Evolutionary conservation across 2,113 vertebrate genomes (phyloP).

Genomic region (Vicugna pacos): DNA sequence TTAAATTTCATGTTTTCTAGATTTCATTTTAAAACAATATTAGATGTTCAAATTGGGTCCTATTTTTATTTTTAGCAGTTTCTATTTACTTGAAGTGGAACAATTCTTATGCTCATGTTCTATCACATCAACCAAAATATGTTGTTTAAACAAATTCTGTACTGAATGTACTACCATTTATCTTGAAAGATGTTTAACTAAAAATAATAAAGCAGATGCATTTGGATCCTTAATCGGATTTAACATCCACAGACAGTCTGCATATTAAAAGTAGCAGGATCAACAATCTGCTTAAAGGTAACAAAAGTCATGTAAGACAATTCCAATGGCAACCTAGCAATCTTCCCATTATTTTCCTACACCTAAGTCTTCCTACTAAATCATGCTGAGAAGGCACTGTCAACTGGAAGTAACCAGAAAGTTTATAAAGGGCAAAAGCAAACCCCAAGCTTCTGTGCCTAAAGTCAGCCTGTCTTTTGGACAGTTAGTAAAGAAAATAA

Average conservation of each 20-base stretch:
- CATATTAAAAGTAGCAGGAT: background rate
- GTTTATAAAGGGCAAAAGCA: background rate
- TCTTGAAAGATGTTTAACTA: slow-evolving; percentile 30
- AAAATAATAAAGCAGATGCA: background rate
- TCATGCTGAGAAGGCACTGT: background rate
- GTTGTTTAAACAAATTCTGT: background rate
- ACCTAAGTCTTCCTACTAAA: background rate
- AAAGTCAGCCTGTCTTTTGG: background rate
- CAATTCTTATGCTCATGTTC: background rate
- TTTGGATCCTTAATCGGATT: slow-evolving; percentile 47
- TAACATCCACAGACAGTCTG: background rate
- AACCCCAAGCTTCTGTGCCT: background rate
- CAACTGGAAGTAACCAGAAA: background rate
- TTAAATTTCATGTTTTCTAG: slow-evolving; percentile 5
- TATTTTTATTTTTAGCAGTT: slow-evolving; percentile 37
- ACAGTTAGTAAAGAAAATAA: background rate
- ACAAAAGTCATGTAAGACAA: slow-evolving; percentile 35
- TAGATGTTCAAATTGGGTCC: slow-evolving; percentile 3
- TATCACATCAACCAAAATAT: background rate
- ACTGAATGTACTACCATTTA: background rate
- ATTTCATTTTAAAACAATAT: background rate
- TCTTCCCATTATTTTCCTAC: background rate
- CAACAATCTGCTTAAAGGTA: slow-evolving; percentile 41
- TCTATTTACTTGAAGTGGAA: background rate
- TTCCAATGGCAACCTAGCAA: background rate